Base-by-base conservation (phyloP, 1,140 invertebrate genomes). In the Halictus rubicundus region DNA sequence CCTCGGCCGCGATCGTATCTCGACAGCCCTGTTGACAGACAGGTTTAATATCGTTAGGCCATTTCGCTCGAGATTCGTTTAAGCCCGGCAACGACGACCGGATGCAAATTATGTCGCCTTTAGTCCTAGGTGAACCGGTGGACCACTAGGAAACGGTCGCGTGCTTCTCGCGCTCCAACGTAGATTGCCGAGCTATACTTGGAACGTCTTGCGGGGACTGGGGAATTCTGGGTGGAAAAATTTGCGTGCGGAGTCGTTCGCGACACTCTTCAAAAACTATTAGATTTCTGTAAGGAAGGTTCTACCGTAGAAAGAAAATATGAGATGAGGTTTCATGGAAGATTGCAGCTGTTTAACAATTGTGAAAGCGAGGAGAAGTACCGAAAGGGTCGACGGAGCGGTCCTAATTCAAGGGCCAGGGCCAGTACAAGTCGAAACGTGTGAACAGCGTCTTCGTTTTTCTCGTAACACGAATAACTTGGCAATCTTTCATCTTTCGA, bases 31-130 rank as follows among this genome's bases (percentile, higher is more conserved):
- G 78, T 74, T 73, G 78, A 79, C 70, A 79, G 78, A 79, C 78
- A 79, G 52, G 64, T n/a, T 79, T 73, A 68, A 79, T 79, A 74
- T 74, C 78, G 71, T 78, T 72, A 71, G 76, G 70, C 68, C 68
- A 25, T 79, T 79, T 79, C 71, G 60, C 73, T 74, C 60, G 10
- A 42, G 70, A 73, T 79, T 74, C 78, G 63, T 73, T 79, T 74
- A 79, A 52, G 63, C 27, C 57, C 25, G 16, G 78, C 74, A 65
- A 68, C 68, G 39, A 66, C 46, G 8, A 16, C 46, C 70, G 14
- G 49, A 54, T 74, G 70, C 63, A 74, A 74, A 79, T 74, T 49
- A 72, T 32, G 27, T 14, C 75, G 27, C 39, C 59, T 39, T 19
- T 12, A 37, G 2, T 21, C 46, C 54, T 23, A 10, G 46, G 12